A percentile compares a stretch with the other conserved stretches of the same genome.
phyloP scores from a whole-genome alignment of 2,113 vertebrate genomes.

The Gymnogyps californianus region DNA sequence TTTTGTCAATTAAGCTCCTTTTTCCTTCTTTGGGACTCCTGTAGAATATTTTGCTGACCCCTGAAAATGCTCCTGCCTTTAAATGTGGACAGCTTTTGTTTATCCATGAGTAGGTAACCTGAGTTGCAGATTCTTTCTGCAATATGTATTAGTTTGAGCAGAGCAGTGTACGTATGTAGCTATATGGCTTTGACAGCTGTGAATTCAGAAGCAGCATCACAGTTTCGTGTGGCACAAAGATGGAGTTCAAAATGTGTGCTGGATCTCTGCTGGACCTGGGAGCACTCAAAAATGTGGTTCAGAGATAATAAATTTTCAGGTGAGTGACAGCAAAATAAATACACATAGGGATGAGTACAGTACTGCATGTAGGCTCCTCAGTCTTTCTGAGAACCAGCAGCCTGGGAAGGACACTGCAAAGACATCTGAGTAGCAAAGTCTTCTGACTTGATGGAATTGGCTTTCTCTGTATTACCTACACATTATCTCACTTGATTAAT shows the following conservation, averaged over 20 bases:
- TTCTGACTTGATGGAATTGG: neutral
- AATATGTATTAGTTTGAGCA: neutral
- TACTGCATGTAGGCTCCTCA: neutral
- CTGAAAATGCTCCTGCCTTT: neutral
- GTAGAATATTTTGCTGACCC: neutral
- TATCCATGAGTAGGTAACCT: neutral
- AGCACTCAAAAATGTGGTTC: neutral
- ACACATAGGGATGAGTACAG: neutral
- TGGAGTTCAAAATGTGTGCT: neutral
- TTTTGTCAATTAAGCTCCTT: neutral
- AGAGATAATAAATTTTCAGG: neutral
- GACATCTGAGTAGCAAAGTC: neutral
- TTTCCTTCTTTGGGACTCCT: neutral
- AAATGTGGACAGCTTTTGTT: neutral
- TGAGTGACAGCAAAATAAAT: neutral
- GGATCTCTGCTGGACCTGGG: neutral
- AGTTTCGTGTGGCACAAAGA: neutral
- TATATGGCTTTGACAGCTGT: neutral
- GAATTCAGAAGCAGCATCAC: neutral
- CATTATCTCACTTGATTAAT: neutral
- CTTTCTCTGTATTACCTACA: neutral
- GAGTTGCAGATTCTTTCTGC: neutral
- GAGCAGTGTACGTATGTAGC: accelerated
- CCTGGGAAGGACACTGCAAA: neutral
- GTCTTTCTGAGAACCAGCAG: neutral